Evolutionary conservation across 2,888 invertebrate genomes (phyloP).

Genomic region (Lottia scabra): DNA sequence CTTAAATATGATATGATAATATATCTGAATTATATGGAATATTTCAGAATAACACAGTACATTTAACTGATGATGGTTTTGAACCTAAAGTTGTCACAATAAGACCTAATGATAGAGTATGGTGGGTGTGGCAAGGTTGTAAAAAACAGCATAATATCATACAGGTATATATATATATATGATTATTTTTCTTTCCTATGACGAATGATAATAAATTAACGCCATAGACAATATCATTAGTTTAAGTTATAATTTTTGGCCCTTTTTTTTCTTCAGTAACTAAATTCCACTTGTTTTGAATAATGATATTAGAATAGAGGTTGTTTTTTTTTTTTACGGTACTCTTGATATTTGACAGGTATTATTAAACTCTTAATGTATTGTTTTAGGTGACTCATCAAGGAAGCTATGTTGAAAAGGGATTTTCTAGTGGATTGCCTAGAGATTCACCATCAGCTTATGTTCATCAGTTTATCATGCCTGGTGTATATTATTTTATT

Average conservation of each 20-base stretch:
- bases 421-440: conserved; percentile 66
- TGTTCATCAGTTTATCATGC: conserved; percentile 61
- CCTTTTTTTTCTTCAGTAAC: too few species aligned
- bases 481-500: conserved; percentile 68
- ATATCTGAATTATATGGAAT: background rate
- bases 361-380: too few species aligned
- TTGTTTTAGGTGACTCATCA: conserved; percentile 63
- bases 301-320: too few species aligned
- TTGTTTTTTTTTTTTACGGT: too few species aligned
- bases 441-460: conserved; percentile 68
- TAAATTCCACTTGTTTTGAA: too few species aligned
- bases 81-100: conserved; percentile 67
- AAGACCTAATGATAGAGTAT: conserved; percentile 66
- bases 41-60: conserved; percentile 67
- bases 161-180: conserved; percentile 56
- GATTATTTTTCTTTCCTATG: too few species aligned
- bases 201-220: too few species aligned
- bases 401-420: conserved; percentile 60
- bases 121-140: conserved; percentile 70
- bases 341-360: too few species aligned
- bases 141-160: conserved; percentile 67
- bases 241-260: too few species aligned
- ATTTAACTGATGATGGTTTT: conserved; percentile 67
- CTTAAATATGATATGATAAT: too few species aligned
- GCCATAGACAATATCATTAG: too few species aligned